Conservation (phyloP, 1,140 invertebrate species). For the Panulirus ornatus region DNA sequence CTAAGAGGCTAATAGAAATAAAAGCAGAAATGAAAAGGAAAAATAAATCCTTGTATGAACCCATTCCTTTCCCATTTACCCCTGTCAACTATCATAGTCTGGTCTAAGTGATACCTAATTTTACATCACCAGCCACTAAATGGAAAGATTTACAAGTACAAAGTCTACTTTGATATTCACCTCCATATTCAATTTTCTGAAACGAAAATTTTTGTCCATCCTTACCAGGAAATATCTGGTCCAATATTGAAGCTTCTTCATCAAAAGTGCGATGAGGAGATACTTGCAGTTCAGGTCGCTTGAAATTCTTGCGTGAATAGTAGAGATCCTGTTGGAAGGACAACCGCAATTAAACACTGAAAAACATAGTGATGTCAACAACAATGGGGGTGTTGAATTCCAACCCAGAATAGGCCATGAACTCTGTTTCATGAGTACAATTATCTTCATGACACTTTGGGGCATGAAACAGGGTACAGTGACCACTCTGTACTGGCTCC, state of each 20-base stretch:
- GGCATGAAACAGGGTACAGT: constrained; percentile 45
- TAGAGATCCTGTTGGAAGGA: constrained; percentile 89
- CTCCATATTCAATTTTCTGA: not conserved
- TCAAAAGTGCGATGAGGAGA: constrained; percentile 92
- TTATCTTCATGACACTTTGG: constrained; percentile 41
- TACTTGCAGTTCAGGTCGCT: constrained; percentile 93
- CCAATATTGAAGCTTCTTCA: constrained; percentile 91
- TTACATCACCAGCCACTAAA: too few relatives aligned
- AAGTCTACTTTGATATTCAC: too few relatives aligned
- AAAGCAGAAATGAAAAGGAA: too few relatives aligned
- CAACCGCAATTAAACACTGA: constrained; percentile 8
- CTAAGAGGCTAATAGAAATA: too few relatives aligned
- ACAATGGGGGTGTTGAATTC: constrained; percentile 29
- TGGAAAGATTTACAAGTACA: too few relatives aligned
- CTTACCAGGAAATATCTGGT: constrained; percentile 89
- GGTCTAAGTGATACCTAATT: too few relatives aligned
- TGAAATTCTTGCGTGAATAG: constrained; percentile 98
- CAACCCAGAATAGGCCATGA: constrained; percentile 64
- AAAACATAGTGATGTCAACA: constrained; percentile 42
- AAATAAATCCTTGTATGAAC: too few relatives aligned
- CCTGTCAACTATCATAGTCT: too few relatives aligned
- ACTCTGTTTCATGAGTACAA: constrained; percentile 41
- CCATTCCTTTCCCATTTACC: too few relatives aligned
- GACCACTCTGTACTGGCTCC: constrained; percentile 60
- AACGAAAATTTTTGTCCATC: constrained; percentile 81